phyloP scores from a whole-genome alignment of 2,888 invertebrate species.

The Gisinianus flammeolus region DNA sequence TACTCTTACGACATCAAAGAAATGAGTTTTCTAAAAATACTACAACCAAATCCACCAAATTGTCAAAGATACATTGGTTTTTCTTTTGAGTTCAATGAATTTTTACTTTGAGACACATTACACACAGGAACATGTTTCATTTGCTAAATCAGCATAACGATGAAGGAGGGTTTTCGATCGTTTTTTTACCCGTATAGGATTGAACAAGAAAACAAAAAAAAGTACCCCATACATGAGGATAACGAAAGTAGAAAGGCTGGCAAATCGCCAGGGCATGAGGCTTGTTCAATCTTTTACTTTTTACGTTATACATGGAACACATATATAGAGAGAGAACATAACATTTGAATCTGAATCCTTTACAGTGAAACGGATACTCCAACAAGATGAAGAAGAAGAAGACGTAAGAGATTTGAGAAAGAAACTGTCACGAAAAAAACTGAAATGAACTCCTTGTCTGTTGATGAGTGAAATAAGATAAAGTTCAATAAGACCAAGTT shows the following conservation, averaged over 20 bases:
- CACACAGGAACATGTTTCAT: slow-evolving; percentile 12
- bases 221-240: slow-evolving; percentile 31
- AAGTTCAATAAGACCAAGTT: slow-evolving; percentile 37
- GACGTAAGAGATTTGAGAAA: neutral
- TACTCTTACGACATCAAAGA: neutral
- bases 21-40: slow-evolving; percentile 6
- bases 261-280: slow-evolving; percentile 42
- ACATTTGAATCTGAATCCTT: neutral
- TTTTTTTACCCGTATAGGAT: slow-evolving; percentile 25
- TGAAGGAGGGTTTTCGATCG: slow-evolving; percentile 15
- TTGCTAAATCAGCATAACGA: slow-evolving; percentile 27
- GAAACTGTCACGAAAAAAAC: slow-evolving; percentile 17
- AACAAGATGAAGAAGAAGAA: neutral
- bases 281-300: neutral
- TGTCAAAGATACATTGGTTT: neutral
- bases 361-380: neutral
- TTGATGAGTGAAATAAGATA: slow-evolving; percentile 35
- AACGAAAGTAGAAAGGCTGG: slow-evolving; percentile 29
- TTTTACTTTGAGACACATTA: neutral
- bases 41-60: neutral
- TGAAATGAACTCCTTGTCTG: slow-evolving; percentile 22
- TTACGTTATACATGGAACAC: neutral
- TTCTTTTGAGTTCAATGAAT: slow-evolving; percentile 7
- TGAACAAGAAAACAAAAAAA: slow-evolving; percentile 4
- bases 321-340: neutral